Evolutionary conservation across 2,113 vertebrate species (phyloP), one percentile per base, ranked within the genome.

Genomic region (Boulengeromyrus knoepffleri): DNA sequence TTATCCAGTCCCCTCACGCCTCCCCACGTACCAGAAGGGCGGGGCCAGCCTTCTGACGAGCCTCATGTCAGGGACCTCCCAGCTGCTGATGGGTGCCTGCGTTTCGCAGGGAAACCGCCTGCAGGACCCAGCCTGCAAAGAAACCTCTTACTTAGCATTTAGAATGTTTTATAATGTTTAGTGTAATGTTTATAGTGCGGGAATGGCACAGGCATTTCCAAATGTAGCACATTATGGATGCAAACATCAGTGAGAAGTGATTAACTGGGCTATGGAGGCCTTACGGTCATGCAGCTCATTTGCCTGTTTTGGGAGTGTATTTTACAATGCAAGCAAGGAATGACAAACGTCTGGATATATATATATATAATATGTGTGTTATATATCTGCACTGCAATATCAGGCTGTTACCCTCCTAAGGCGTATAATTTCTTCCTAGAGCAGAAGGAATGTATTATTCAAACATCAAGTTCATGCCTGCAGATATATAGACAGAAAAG

Each of bases 401-500:
- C 58, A 36, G 42, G 87, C 45, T 12, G 47, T 74, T 84, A 83
- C 50, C 47, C 8, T 50, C 47, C 21, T 62, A 88, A 88, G 24
- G 36, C 87, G 1, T 53, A 50, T 80, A 50, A 77, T 80, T 80
- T 80, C 31, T 52, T 36, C 47, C 47, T 45, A 50, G 45, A 52
- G 27, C 88, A 47, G 27, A 50, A 50, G 13, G 66, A 19, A 89
- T 49, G 58, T 80, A 77, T 88, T 88, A 39, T 70, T 70, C 88
- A 89, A 52, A 88, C 88, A 42, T 52, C 47, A 89, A 80, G 70
- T 45, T 46, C 70, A 50, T 62, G 36, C 88, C 70, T 31, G 70
- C 46, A 80, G 45, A 90, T 91, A 89, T 91, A 89, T 91, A 86
- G 89, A 87, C 87, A 87, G 66, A 89, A 90, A 89, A 84, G 85